phyloP scores from a whole-genome alignment of 2,113 vertebrate genomes.

The Eubucco bourcierii region DNA sequence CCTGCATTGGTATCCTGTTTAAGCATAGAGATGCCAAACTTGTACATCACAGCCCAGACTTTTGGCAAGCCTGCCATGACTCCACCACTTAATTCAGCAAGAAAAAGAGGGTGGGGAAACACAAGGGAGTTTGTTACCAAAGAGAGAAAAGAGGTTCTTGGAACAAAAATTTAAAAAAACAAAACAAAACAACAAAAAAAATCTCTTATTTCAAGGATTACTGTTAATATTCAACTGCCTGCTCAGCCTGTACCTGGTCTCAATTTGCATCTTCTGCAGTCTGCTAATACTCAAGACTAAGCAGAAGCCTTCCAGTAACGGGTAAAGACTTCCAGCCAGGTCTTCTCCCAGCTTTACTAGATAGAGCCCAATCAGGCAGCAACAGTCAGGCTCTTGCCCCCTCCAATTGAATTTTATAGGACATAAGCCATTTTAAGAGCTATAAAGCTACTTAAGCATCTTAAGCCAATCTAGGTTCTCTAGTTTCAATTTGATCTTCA shows the following conservation, averaged over 20 bases:
- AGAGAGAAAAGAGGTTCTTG: neutral
- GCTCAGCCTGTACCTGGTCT: neutral
- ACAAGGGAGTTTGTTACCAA: neutral
- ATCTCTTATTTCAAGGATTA: neutral
- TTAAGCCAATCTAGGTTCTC: conserved; percentile 27
- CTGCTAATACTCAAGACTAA: neutral
- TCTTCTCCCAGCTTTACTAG: neutral
- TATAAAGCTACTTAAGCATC: conserved; percentile 34
- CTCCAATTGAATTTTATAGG: neutral
- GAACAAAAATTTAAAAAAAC: too few species aligned
- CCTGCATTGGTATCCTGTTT: neutral
- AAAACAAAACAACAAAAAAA: neutral
- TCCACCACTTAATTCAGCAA: neutral
- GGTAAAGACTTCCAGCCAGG: neutral
- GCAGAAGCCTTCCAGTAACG: neutral
- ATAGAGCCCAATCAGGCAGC: neutral
- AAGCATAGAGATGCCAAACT: neutral
- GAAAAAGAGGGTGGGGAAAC: neutral
- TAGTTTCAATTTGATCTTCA: conserved; percentile 25
- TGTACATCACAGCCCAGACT: neutral
- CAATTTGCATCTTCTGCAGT: neutral
- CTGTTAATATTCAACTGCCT: neutral
- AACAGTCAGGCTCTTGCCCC: neutral
- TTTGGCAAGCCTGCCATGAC: neutral
- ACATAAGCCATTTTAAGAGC: conserved; percentile 40